Evolutionary conservation across 2,888 invertebrate species (phyloP).

Genomic region (Archaeoteleia sp.): DNA sequence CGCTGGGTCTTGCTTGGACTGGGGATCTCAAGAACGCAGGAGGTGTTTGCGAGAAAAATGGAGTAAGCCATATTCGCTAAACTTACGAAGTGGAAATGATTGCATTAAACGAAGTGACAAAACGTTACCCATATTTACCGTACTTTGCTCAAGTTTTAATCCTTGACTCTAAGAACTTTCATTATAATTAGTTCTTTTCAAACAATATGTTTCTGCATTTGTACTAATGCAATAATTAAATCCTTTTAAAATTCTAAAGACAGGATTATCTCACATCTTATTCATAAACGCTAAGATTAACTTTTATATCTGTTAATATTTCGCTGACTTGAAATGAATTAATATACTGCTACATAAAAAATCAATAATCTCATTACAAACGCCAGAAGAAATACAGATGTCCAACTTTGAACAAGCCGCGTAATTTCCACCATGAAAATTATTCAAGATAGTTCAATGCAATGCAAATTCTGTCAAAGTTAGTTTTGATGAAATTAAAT

Average conservation of each 20-base stretch:
- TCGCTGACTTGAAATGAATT: not conserved
- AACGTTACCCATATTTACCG: too few relatives aligned
- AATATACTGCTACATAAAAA: conserved; percentile 20
- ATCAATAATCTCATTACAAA: conserved; percentile 40
- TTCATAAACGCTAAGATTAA: too few relatives aligned
- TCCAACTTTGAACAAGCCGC: conserved; percentile 32
- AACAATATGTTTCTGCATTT: too few relatives aligned
- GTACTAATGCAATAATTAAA: too few relatives aligned
- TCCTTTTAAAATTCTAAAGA: too few relatives aligned
- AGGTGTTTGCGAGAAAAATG: conserved; percentile 98
- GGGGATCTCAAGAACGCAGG: conserved; percentile 97
- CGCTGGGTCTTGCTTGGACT: conserved; percentile 98
- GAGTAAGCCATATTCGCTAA: conserved; percentile 79
- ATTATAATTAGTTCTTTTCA: too few relatives aligned
- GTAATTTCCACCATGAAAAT: conserved; percentile 35
- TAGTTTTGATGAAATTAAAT: conserved; percentile 47
- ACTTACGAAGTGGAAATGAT: conserved; percentile 28
- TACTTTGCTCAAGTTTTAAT: too few relatives aligned
- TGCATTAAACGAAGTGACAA: conserved; percentile 24
- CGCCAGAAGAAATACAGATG: conserved; percentile 37
- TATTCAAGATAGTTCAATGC: conserved; percentile 43
- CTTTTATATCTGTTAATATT: too few relatives aligned
- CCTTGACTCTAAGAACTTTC: too few relatives aligned
- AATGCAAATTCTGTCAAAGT: conserved; percentile 45
- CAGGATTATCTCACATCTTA: too few relatives aligned